phyloP scores from a whole-genome alignment of 2,113 vertebrate species.

The Rhinolophus ferrumequinum region DNA sequence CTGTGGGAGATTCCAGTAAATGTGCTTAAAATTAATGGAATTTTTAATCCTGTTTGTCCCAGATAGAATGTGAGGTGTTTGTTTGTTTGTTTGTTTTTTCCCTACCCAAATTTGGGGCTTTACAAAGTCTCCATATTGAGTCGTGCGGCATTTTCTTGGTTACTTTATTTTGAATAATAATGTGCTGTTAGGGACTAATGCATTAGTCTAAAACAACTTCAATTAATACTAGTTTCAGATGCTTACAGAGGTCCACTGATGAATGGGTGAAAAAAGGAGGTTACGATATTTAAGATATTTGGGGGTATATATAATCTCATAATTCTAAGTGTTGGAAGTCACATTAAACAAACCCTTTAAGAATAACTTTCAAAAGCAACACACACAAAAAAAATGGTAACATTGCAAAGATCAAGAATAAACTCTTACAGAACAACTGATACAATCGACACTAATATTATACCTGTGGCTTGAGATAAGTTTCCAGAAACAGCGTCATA shows the following conservation, averaged over 20 bases:
- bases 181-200: background rate
- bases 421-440: background rate
- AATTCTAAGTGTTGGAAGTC: slow-evolving; percentile 5
- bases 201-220: slow-evolving; percentile 42
- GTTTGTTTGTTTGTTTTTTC: too few relatives aligned
- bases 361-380: slow-evolving; percentile 42
- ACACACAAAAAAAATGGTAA: background rate
- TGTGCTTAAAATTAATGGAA: background rate
- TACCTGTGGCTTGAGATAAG: background rate
- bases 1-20: background rate
- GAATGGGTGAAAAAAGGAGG: background rate
- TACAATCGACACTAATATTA: background rate
- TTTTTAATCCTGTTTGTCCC: background rate
- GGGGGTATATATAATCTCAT: background rate
- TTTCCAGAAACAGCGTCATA: background rate
- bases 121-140: slow-evolving; percentile 34
- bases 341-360: slow-evolving; percentile 28
- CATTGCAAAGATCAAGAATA: slow-evolving; percentile 1
- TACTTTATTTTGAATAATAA: slow-evolving; percentile 56
- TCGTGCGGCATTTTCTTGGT: background rate
- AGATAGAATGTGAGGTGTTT: background rate
- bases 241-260: background rate
- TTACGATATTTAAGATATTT: slow-evolving; percentile 27
- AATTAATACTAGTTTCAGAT: background rate
- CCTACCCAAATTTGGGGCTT: background rate